Evolutionary conservation across 2,888 invertebrate genomes (phyloP).

Genomic region (Troides aeacus): DNA sequence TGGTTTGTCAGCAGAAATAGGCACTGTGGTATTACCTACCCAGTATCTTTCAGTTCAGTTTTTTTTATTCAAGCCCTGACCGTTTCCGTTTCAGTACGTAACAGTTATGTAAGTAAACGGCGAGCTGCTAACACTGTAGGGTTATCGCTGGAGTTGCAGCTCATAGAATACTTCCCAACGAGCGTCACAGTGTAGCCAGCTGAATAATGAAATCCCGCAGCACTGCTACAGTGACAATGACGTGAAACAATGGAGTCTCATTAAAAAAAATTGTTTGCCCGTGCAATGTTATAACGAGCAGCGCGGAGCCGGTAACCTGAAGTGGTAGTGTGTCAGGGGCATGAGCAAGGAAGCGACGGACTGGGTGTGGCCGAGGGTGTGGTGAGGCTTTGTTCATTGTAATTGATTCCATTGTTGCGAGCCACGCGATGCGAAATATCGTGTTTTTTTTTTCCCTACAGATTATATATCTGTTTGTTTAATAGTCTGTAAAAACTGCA

Average conservation of each 20-base stretch:
- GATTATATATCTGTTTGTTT: constrained; percentile 7
- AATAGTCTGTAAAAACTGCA: constrained; percentile 7
- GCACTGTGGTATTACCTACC: too few relatives aligned
- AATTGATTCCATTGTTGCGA: constrained; percentile 36
- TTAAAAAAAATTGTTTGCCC: constrained; percentile 27
- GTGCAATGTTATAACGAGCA: constrained; percentile 23
- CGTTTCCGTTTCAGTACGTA: not conserved
- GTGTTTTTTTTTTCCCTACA: constrained; percentile 12
- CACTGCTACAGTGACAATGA: constrained; percentile 14
- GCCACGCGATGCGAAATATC: constrained; percentile 34
- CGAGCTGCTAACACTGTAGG: constrained; percentile 1
- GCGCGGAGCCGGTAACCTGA: constrained; percentile 12
- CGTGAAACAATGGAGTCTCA: constrained; percentile 23
- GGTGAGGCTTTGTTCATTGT: constrained; percentile 35
- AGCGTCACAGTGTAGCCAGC: constrained; percentile 1
- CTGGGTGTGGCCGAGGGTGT: constrained; percentile 35
- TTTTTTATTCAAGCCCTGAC: not conserved
- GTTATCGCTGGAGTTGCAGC: constrained; percentile 3
- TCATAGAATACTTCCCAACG: constrained; percentile 4
- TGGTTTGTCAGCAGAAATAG: too few relatives aligned
- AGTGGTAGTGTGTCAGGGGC: constrained; percentile 38
- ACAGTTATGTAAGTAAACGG: constrained; percentile 10
- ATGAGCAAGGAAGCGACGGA: constrained; percentile 34
- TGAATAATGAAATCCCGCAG: constrained; percentile 22
- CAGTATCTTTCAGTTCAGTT: too few relatives aligned